These are phyloP conservation scores for Drosophila nigricruria DNA, from an alignment of 2,888 invertebrate species.

Conservation along the genomic window DNA sequence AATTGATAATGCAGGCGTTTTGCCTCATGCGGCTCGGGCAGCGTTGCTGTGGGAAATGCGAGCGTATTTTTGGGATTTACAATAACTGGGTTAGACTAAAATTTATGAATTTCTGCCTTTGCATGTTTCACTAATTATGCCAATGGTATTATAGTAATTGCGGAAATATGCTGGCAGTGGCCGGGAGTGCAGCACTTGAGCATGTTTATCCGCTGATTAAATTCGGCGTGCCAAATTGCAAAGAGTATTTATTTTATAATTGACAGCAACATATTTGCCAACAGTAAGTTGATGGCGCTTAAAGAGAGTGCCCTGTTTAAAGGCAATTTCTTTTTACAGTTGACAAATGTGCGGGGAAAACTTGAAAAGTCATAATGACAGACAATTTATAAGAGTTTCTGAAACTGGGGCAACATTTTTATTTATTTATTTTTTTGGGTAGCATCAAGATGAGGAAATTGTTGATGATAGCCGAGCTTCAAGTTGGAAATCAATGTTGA, in stretches of 20 bases:
- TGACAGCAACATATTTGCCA: not conserved
- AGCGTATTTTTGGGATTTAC: slow-evolving; percentile 43
- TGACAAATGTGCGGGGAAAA: slow-evolving; percentile 46
- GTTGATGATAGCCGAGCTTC: slow-evolving; percentile 56
- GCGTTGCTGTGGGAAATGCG: slow-evolving; percentile 9
- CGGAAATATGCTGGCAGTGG: slow-evolving; percentile 27
- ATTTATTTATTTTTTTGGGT: not conserved
- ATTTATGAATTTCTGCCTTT: slow-evolving; percentile 46
- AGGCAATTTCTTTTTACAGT: slow-evolving; percentile 4
- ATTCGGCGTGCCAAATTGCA: not conserved
- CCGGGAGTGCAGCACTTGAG: not conserved
- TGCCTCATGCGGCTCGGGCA: slow-evolving; percentile 6
- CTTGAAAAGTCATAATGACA: slow-evolving; percentile 68
- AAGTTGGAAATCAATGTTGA: slow-evolving; percentile 78
- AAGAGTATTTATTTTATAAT: not conserved
- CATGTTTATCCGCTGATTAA: slow-evolving; percentile 14
- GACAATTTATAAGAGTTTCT: slow-evolving; percentile 66
- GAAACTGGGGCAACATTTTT: slow-evolving; percentile 41
- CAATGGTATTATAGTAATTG: slow-evolving; percentile 49
- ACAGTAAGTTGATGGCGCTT: not conserved
- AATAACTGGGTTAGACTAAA: slow-evolving; percentile 61
- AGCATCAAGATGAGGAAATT: slow-evolving; percentile 52
- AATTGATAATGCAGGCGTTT: slow-evolving; percentile 50
- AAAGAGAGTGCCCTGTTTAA: not conserved
- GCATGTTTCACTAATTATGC: slow-evolving; percentile 60